Base-by-base conservation (phyloP, 2,113 vertebrate genomes). In the Rhipidura dahli region DNA sequence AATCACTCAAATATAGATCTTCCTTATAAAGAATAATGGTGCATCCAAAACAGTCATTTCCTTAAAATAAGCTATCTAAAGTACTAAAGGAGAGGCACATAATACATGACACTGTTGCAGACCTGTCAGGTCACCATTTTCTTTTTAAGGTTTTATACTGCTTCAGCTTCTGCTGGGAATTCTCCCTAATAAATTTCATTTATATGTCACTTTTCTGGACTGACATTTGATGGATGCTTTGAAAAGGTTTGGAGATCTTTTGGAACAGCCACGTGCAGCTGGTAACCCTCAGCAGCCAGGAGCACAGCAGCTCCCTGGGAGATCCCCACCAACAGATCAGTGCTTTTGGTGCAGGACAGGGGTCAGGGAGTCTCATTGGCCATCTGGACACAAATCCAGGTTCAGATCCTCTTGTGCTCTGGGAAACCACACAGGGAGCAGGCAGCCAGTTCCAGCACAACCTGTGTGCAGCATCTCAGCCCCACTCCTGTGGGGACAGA, bases 141-240 rank as follows among this genome's bases (percentile, higher is more conserved):
- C 78, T 93, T 96, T 94, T 87, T 66, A 81, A 96, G 76, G 24
- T 88, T 59, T 89, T 95, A 76, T 60, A 87, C 42, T 83, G 51
- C 81, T 87, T 72, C 80, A 94, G 87, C 45, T 86, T 87, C 87
- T 89, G 57, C 83, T 87, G 83, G 76, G 95, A 95, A 97, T 89
- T 86, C 84, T 94, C 73, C 28, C 40, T 53, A 89, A 84, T 93
- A 97, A 97, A 96, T 93, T 89, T 23, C 66, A 40, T 60, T 92
- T 94, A 87, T 76, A 65, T 66, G 47, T 59, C 82, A 50, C 56
- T 90, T 79, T 86, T 66, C 90, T 81, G 61, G 63, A 63, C 83
- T 83, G 91, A 39, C 79, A 96, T 82, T 85, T 90, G 79, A 13
- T 51, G 47, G 71, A 86, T 59, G 42, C 35, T 81, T 24, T 8